These are phyloP conservation scores for Andricus curvator DNA, from an alignment of 2,888 invertebrate genomes.

Conservation along the genomic window DNA sequence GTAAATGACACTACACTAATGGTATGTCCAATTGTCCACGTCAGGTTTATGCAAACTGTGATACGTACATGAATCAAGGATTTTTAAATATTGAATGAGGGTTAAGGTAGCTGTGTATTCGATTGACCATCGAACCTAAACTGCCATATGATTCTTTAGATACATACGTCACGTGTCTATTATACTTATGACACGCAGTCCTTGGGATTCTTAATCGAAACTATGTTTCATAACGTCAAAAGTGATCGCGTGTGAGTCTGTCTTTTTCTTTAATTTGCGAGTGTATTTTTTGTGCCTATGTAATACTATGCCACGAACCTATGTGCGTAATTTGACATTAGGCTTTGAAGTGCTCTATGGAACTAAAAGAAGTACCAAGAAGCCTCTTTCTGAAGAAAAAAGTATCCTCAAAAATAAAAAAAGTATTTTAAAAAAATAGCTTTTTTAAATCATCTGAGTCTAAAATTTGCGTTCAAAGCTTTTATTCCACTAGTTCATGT, in stretches of 20 bases:
- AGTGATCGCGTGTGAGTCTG: background rate
- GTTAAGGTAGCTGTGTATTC: conserved; percentile 47
- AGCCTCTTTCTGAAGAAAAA: no score
- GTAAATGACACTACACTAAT: background rate
- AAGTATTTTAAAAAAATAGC: no score
- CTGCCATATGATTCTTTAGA: conserved; percentile 35
- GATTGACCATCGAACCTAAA: conserved; percentile 54
- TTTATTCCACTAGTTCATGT: no score
- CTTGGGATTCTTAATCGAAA: conserved; percentile 53
- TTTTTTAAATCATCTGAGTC: no score
- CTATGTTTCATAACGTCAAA: background rate
- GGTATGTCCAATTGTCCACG: conserved; percentile 58
- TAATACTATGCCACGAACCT: background rate
- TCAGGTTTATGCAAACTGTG: conserved; percentile 57
- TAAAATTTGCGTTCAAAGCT: no score
- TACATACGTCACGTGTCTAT: conserved; percentile 23
- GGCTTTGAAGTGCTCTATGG: no score
- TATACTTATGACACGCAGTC: conserved; percentile 49
- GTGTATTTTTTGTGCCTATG: conserved; percentile 7
- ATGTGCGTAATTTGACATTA: background rate
- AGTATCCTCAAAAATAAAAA: no score
- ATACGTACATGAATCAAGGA: conserved; percentile 56
- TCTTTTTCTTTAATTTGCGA: background rate
- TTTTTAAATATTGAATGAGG: conserved; percentile 58
- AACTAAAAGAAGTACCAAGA: no score